phyloP scores from a whole-genome alignment of 2,113 vertebrate species.

The Maccullochella peelii region DNA sequence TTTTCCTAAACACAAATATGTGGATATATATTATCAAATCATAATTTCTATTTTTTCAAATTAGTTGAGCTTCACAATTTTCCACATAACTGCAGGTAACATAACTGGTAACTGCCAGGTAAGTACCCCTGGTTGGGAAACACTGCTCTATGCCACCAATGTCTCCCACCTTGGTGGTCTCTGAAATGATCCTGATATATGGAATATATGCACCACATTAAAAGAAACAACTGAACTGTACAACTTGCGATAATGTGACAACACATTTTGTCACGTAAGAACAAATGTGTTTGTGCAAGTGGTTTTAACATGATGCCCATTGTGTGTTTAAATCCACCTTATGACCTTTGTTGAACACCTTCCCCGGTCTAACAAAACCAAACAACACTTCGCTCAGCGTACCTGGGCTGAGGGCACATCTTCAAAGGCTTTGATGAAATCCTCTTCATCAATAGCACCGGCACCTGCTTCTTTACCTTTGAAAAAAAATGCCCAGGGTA shows the following conservation, averaged over 20 bases:
- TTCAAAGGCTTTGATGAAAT: slow-evolving; percentile 96
- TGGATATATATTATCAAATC: no score
- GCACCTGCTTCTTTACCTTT: slow-evolving; percentile 91
- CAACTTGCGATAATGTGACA: background rate
- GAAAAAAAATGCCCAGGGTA: background rate
- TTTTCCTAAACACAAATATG: no score
- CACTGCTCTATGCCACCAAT: background rate
- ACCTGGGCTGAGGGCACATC: slow-evolving; percentile 95
- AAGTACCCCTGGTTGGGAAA: no score
- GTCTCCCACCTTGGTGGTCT: background rate
- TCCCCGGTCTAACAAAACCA: background rate
- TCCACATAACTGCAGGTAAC: no score
- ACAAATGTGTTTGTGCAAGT: background rate
- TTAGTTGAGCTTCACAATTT: no score
- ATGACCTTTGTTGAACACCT: background rate
- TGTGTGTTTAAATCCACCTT: background rate
- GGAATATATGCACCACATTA: no score
- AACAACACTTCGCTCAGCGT: background rate
- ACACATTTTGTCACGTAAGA: background rate
- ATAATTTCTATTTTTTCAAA: no score
- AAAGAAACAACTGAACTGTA: background rate
- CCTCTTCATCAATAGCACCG: slow-evolving; percentile 96
- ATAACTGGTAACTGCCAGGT: no score
- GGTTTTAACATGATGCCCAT: background rate
- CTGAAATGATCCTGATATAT: background rate